Base-by-base conservation (phyloP, 2,888 invertebrate genomes). In the Heliconius ethilla region DNA sequence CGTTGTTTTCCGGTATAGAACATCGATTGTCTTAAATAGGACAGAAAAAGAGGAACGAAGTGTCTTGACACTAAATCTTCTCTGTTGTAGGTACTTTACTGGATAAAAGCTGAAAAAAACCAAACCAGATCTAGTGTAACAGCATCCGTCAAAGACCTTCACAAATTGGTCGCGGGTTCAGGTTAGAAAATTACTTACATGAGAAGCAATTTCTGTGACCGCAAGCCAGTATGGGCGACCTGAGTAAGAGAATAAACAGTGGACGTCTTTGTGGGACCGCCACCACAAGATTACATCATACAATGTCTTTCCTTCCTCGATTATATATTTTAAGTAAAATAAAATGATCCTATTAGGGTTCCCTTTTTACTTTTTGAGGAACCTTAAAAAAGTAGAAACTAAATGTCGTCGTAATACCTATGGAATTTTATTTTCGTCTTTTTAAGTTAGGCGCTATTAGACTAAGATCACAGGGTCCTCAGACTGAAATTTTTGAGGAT, bases 171-270 rank as follows among this genome's bases (percentile, higher is more conserved):
- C 88, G 85, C 86, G 85, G 88, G 88, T 86, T 86, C 83, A 87
- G 86, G 86, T 93, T 93, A 93, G 94, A 93, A 93, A 92, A 94
- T 94, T 91, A 92, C 92, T 91, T 93, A 92, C 92, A 93, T 88
- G 91, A 88, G 87, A 82, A 90, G 91, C 91, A 93, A 92, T 93
- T 89, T 87, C 85, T 88, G 81, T 85, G 88, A 94, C 94, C 94
- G 90, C 94, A 94, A 90, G 88, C 85, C 84, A 84, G 89, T 88
- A 89, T 89, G 89, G 87, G 88, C 90, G 91, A 91, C 93, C 91
- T 22, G 65, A 67, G 67, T 72, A 72, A 65, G 65, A 72, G 77
- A 74, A 74, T 74, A 92, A 90, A 92, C 90, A 89, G 87, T 85
- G 87, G 85, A 89, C 88, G 83, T 83, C 90, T 90, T 92, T 92